Evolutionary conservation across 1,140 invertebrate genomes (phyloP), one percentile per base, ranked within the genome.

Genomic region (Eriocheir sinensis): DNA sequence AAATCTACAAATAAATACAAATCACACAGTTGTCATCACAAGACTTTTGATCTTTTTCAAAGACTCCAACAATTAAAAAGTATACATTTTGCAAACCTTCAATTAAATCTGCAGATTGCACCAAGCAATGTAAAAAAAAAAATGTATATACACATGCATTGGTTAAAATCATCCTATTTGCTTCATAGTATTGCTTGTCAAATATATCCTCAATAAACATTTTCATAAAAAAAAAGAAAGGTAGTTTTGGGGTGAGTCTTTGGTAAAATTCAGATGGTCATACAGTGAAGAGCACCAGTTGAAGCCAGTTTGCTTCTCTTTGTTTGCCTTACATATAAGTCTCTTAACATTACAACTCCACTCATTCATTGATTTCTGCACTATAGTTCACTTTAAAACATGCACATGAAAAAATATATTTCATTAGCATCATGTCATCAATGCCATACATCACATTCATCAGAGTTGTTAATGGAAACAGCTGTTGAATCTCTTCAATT

Each of bases 191-290:
- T 72, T 72, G 60, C 21, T 21, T 53, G 48, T 17, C 0, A 53
- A 72, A 72, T 30, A 12, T 72, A 36, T 32, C 53, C 30, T 36
- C 32, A 90, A 44, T 38, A 44, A 15, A 93, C 44, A 30, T 85
- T 30, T 41, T 53, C 36, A 86, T 48, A 36, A 93, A 21, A 38
- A 86, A 9, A 93, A 85, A 79, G 36, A 80, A 34, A n/a, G 53
- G 36, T 38, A 91, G 17, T 93, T 93, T 93, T 93, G 91, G 91
- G 40, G 41, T 38, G 72, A 81, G 36, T 93, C 91, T 93, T 93
- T 93, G 91, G 91, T 93, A 48, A 93, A 30, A 48, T 85, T 41
- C 80, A 93, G 41, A 93, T 93, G 81, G 91, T n/a, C 86, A 60
- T 85, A 80, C 80, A 93, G 86, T 79, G 85, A 34, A 93, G 41